A percentile compares a stretch with the other conserved stretches of the same genome.
phyloP scores from a whole-genome alignment of 2,797 vertebrate genomes.

The Cossypha caffra region DNA sequence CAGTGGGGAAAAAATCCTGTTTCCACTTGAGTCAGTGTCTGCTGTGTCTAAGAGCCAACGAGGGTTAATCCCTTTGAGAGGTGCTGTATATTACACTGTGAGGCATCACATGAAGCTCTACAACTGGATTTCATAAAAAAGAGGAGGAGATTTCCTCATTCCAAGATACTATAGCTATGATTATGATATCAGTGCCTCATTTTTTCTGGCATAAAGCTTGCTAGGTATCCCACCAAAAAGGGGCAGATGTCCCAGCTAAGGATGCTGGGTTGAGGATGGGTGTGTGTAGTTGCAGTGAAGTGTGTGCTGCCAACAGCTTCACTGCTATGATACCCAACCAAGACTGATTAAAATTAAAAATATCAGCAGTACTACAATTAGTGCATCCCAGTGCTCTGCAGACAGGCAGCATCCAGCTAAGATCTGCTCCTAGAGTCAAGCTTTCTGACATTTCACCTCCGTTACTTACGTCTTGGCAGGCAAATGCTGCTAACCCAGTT shows the following conservation, averaged over 20 bases:
- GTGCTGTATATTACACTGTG: not conserved
- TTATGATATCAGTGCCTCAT: not conserved
- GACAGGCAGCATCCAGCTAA: not conserved
- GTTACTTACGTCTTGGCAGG: not conserved
- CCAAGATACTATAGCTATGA: not conserved
- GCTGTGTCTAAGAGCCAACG: not conserved
- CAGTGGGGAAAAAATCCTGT: not conserved
- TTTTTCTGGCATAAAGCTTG: not conserved
- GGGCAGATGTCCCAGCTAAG: not conserved
- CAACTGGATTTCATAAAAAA: not conserved
- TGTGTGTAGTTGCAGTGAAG: too few relatives aligned
- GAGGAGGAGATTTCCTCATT: not conserved
- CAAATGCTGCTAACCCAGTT: not conserved
- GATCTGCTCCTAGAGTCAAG: not conserved
- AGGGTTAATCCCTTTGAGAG: not conserved
- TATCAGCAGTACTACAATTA: not conserved
- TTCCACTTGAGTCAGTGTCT: not conserved
- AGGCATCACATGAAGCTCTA: not conserved
- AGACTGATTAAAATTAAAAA: not conserved
- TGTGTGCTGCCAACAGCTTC: not conserved
- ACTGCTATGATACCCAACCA: not conserved
- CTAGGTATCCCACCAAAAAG: not conserved
- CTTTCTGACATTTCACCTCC: not conserved
- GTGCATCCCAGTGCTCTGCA: not conserved
- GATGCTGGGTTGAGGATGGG: not conserved